phyloP scores from a whole-genome alignment of 2,113 vertebrate species.

The Nycticorax nycticorax region DNA sequence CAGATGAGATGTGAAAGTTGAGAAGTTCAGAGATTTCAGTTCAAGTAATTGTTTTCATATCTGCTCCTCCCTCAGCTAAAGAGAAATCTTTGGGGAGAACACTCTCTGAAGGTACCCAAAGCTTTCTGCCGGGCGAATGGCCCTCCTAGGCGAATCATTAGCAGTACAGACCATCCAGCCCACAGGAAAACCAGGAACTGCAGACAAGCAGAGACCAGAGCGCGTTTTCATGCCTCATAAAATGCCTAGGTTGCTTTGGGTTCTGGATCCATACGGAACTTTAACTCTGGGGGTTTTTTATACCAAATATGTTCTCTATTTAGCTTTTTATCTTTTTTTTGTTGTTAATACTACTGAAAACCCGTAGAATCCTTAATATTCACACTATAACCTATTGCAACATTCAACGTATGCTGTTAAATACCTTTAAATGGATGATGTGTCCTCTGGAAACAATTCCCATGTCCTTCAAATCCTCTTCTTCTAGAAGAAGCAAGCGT shows the following conservation, averaged over 20 bases:
- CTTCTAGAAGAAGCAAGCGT: slow-evolving; percentile 87
- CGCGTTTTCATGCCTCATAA: not conserved
- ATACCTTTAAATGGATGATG: slow-evolving; percentile 95
- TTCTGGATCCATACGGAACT: not conserved
- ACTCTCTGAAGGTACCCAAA: not conserved
- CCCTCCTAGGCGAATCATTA: not conserved
- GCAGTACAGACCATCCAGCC: not conserved
- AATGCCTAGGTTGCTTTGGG: not conserved
- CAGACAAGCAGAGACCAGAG: not conserved
- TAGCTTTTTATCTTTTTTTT: not conserved
- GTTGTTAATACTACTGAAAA: not conserved
- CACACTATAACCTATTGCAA: not conserved
- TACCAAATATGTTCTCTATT: not conserved
- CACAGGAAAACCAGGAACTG: not conserved
- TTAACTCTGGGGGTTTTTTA: not conserved
- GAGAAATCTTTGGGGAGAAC: not conserved
- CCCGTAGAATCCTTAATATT: not conserved
- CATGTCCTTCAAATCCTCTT: slow-evolving; percentile 93
- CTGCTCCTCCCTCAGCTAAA: not conserved
- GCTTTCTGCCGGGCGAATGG: not conserved
- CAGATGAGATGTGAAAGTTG: not conserved
- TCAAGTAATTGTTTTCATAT: not conserved
- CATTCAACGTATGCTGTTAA: not conserved
- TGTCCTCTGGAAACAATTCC: slow-evolving; percentile 95
- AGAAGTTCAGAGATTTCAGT: not conserved